Evolutionary conservation across 92 coral and sea anemone genomes (phyloP).

Genomic region (Actinernus sp.): DNA sequence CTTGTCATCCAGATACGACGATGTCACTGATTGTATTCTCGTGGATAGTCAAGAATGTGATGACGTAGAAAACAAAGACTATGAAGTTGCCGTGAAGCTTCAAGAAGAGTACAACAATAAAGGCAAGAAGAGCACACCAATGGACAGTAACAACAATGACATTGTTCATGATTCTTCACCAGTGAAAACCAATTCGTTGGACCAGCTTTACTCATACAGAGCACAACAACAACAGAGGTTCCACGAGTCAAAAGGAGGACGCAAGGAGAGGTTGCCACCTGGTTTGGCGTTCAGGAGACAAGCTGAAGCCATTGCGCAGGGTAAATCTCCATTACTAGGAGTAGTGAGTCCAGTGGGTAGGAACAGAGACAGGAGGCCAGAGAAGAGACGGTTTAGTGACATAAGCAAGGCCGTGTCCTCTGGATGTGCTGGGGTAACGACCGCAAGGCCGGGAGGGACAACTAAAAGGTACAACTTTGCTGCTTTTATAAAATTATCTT

Average conservation of each 20-base stretch:
- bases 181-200: neutral
- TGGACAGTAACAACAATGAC: too few species aligned
- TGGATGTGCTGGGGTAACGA: too few species aligned
- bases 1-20: neutral
- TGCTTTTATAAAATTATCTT: too few species aligned
- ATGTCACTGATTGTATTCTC: too few species aligned
- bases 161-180: too few species aligned
- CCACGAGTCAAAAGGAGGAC: slow-evolving; percentile 4
- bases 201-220: slow-evolving; percentile 5
- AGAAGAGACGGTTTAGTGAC: slow-evolving; percentile 15
- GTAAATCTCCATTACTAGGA: slow-evolving; percentile 47
- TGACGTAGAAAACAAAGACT: neutral
- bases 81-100: neutral
- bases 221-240: slow-evolving; percentile 6
- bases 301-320: slow-evolving; percentile 69
- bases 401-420: neutral
- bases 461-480: too few species aligned
- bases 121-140: neutral
- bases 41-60: neutral
- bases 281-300: slow-evolving; percentile 62
- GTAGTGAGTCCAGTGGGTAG: slow-evolving; percentile 11
- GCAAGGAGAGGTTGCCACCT: slow-evolving; percentile 5
- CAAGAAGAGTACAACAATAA: neutral
- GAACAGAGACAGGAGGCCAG: neutral
- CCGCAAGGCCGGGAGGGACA: too few species aligned